Percentiles rank a stretch among this genome's conserved stretches.
phyloP scores from a whole-genome alignment of 1,140 invertebrate genomes.

The Aradophagus sp. region DNA sequence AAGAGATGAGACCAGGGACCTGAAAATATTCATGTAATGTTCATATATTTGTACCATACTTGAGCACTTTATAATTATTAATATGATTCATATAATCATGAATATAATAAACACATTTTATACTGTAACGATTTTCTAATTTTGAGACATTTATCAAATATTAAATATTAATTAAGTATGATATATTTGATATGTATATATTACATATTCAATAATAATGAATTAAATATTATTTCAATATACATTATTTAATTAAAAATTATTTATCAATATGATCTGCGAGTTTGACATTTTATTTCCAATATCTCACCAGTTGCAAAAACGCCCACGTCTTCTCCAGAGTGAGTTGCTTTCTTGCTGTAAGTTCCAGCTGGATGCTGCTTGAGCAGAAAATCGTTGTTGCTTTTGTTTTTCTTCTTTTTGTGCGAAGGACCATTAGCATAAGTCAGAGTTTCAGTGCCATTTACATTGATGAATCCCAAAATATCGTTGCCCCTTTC shows the following conservation, averaged over 20 bases:
- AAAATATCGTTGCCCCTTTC: slow-evolving; percentile 78
- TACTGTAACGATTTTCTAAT: too few relatives aligned
- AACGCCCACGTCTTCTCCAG: slow-evolving; percentile 92
- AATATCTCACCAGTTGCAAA: slow-evolving; percentile 80
- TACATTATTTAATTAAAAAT: too few relatives aligned
- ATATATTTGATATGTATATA: too few relatives aligned
- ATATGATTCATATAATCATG: too few relatives aligned
- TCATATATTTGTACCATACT: background rate
- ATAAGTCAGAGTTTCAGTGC: slow-evolving; percentile 77
- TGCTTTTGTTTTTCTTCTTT: slow-evolving; percentile 61
- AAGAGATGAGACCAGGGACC: slow-evolving; percentile 84
- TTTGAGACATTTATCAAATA: too few relatives aligned
- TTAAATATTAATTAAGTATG: too few relatives aligned
- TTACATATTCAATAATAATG: too few relatives aligned
- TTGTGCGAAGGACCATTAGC: slow-evolving; percentile 77
- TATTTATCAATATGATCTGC: too few relatives aligned
- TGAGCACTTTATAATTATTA: too few relatives aligned
- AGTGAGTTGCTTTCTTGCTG: slow-evolving; percentile 81
- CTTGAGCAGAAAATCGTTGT: slow-evolving; percentile 17
- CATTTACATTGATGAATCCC: slow-evolving; percentile 73
- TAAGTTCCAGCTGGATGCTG: slow-evolving; percentile 65
- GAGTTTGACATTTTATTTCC: background rate
- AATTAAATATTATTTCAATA: too few relatives aligned
- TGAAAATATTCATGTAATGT: slow-evolving; percentile 47
- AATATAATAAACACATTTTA: too few relatives aligned